Conservation (phyloP, 2,113 vertebrate genomes). For the Scomber colias region DNA sequence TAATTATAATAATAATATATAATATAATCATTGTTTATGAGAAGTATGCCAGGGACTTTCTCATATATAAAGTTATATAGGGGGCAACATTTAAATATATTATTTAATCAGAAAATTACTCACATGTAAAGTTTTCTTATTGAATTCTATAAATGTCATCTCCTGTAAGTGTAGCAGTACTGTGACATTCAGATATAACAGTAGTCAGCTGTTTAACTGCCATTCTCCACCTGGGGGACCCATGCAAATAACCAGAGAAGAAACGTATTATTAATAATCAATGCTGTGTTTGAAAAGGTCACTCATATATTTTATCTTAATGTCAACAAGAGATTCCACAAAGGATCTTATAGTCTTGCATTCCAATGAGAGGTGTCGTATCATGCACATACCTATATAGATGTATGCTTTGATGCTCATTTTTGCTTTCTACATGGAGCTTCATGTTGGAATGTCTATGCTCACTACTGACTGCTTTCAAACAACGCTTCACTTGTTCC, state of each 20-base stretch:
- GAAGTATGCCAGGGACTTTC: too few relatives aligned
- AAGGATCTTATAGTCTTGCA: neutral
- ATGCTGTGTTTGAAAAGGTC: slow-evolving; percentile 10
- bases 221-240: neutral
- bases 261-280: neutral
- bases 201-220: neutral
- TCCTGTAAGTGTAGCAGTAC: neutral
- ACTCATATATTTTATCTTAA: neutral
- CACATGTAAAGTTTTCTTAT: neutral
- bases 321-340: neutral
- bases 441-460: neutral
- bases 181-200: neutral
- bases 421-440: neutral
- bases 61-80: too few relatives aligned
- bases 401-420: neutral
- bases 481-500: slow-evolving; percentile 7
- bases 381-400: neutral
- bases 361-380: neutral
- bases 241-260: neutral
- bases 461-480: neutral
- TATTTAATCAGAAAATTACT: too few relatives aligned
- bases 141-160: neutral
- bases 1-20: too few relatives aligned
- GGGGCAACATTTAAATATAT: too few relatives aligned
- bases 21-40: too few relatives aligned